Evolutionary conservation across 1,140 invertebrate species (phyloP), one percentile per base, ranked within the genome.

Genomic region (Zaprionus ghesquierei): DNA sequence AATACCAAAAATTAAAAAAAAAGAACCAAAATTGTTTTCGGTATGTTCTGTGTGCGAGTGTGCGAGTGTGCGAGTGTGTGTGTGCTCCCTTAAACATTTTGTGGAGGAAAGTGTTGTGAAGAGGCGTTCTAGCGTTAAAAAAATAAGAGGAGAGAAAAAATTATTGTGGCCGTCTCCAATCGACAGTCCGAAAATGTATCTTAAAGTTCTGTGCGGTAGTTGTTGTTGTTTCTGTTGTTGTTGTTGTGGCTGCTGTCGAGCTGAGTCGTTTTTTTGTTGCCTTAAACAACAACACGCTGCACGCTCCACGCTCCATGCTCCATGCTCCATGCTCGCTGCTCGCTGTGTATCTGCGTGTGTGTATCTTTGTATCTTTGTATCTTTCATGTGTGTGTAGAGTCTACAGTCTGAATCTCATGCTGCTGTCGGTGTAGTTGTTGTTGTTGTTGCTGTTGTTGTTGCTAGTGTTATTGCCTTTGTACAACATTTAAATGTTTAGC

Each of bases 401-500:
- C 59, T 60, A 60, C 72, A 63, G 68, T 75, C 53, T 69, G 64
- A 46, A 41, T 50, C 69, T 25, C 44, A 69, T 51, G 53, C 50
- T 73, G 59, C 8, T 41, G 69, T 10, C 62, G 53, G 38, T 64
- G 20, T 25, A 27, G 54, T 18, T 46, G 63, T 10, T 27, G 65
- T 20, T 41, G 56, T 18, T 69, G 50, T 20, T 62, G 41, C 6
- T 55, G 65, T 15, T 54, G 51, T 10, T 55, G 69, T 44, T 71
- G 69, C 84, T 75, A 74, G 77, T 87, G 79, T 87, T 89, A 89
- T 86, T 89, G 85, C 77, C 82, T 77, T 89, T 89, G 80, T 89
- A 84, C 66, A 84, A 89, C 80, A 89, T 85, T 85, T 85, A 89
- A 89, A 89, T 89, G 85, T 85, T 89, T 89, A 73, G 85, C 85